Evolutionary conservation across 2,888 invertebrate species (phyloP), one percentile per base, ranked within the genome.

Genomic region (Drosophila monieri): DNA sequence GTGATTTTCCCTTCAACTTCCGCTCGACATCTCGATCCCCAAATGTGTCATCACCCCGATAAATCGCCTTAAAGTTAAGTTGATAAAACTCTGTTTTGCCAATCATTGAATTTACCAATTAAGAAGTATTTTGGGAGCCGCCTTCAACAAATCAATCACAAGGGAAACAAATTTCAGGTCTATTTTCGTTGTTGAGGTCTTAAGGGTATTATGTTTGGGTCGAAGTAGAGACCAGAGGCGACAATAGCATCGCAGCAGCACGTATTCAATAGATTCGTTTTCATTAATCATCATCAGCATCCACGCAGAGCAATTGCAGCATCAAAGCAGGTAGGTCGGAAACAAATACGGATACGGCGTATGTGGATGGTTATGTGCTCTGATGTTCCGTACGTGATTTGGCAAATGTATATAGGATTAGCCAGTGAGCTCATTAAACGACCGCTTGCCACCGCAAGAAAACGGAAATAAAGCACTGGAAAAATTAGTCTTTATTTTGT

Each of bases 61-160:
- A 70, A 73, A 87, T 87, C 76, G 72, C 47, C 83, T 87, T 87
- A 87, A 58, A 64, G 55, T 59, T 53, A 65, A 61, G 68, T 73
- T 66, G 41, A 53, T 71, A 46, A 71, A 57, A 55, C 37, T 53
- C 68, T 58, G 51, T 62, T 81, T 76, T 76, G 85, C 83, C 73
- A 88, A 84, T 84, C 83, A 84, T 84, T 74, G 84, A 85, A 83
- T 71, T 68, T 71, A 85, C 80, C 80, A 83, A 85, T 85, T 83
- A 88, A 66, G 55, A 65, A 81, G 77, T 71, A 75, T 72, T 73
- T 78, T 67, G 75, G 18, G 41, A 35, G 35, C n/a, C 35, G 44
- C 37, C 74, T 52, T 41, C 71, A 70, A 76, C 80, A 73, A 43
- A 43, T 43, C 43, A 84, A 84, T 84, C 86, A 88, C 85, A 74